Evolutionary conservation across 2,113 vertebrate genomes (phyloP).

Genomic region (Ciconia boyciana): DNA sequence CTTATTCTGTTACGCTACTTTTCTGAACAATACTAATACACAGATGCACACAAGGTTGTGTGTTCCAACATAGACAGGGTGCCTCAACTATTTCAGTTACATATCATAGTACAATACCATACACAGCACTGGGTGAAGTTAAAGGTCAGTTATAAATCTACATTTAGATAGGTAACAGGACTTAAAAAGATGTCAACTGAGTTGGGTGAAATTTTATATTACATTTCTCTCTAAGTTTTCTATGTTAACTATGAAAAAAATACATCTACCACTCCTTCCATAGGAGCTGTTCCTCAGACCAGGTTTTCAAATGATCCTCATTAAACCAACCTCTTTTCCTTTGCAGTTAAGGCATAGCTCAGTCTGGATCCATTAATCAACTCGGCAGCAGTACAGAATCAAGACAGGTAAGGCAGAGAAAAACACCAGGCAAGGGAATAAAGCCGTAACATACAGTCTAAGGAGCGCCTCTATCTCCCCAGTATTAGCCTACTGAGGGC

Average conservation of each 20-base stretch:
- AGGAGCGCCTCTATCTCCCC: background rate
- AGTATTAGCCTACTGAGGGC: background rate
- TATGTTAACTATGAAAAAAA: background rate
- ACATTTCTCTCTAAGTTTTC: background rate
- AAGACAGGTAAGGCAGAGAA: background rate
- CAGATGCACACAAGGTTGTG: background rate
- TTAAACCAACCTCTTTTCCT: background rate
- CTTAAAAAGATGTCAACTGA: background rate
- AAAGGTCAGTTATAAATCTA: background rate
- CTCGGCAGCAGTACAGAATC: background rate
- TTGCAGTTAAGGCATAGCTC: background rate
- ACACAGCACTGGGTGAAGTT: background rate
- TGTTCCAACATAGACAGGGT: fast-evolving
- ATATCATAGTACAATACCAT: fast-evolving
- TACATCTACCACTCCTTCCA: background rate
- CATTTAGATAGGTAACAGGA: background rate
- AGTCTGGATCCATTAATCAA: background rate
- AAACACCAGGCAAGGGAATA: background rate
- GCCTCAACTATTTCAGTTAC: background rate
- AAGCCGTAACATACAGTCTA: fast-evolving
- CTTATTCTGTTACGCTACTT: background rate
- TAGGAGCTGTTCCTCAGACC: background rate
- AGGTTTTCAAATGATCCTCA: background rate
- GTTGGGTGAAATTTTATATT: background rate
- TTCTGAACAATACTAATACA: fast-evolving